phyloP scores from a whole-genome alignment of 23 tunicate genomes.

The Trididemnum clinides region DNA sequence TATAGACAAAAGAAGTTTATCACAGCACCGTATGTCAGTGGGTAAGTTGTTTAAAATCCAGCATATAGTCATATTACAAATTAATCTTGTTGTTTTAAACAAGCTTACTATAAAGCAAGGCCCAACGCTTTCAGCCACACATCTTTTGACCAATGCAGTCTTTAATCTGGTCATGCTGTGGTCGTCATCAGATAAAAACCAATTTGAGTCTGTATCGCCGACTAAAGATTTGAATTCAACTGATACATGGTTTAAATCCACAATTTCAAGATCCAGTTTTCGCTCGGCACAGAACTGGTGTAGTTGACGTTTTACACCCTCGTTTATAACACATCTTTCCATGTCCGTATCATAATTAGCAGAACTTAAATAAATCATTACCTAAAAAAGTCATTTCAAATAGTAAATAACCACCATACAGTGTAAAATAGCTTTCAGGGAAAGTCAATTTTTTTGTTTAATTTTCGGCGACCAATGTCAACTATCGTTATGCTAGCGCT shows the following conservation, averaged over 20 bases:
- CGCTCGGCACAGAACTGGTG: conserved; percentile 47
- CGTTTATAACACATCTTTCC: conserved; percentile 6
- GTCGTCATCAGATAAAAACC: neutral
- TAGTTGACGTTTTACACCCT: conserved; percentile 2
- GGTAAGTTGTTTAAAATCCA: no score
- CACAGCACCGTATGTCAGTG: no score
- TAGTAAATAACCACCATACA: no score
- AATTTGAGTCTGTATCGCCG: neutral
- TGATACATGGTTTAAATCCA: conserved; percentile 24
- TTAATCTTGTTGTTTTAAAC: no score
- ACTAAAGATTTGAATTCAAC: conserved; percentile 6
- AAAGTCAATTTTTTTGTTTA: no score
- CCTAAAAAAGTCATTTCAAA: no score
- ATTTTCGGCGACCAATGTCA: no score
- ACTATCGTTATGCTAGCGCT: no score
- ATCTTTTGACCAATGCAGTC: neutral
- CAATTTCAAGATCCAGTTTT: conserved; percentile 27
- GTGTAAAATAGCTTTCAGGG: no score
- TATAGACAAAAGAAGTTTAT: no score
- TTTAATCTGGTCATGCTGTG: neutral
- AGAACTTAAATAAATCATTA: conserved; percentile 42
- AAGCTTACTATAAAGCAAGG: conserved; percentile 49
- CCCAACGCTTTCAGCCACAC: conserved; percentile 37
- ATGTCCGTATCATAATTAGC: conserved; percentile 24
- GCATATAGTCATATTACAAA: no score